Evolutionary conservation across 1,140 invertebrate genomes (phyloP).

Genomic region (Diorhabda carinulata): DNA sequence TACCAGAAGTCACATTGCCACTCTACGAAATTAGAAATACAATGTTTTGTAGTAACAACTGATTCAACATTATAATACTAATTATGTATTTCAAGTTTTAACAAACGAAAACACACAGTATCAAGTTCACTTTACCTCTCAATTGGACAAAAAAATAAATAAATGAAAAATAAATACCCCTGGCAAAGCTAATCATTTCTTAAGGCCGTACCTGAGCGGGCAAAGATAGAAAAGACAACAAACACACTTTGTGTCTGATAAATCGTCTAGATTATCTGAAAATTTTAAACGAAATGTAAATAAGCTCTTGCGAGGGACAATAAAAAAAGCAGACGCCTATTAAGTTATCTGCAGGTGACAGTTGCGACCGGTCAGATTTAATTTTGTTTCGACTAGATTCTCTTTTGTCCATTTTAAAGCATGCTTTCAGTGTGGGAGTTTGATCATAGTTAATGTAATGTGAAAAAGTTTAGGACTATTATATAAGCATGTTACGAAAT

Average conservation of each 20-base stretch:
- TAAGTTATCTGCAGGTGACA: conserved; percentile 17
- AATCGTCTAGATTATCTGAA: conserved; percentile 18
- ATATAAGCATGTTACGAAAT: no score
- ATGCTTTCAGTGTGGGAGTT: background rate
- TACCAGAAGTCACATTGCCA: no score
- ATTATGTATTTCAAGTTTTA: no score
- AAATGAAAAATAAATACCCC: no score
- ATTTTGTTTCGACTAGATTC: conserved; percentile 13
- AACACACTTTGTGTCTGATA: conserved; percentile 12
- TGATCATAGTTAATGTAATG: background rate
- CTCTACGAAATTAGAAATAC: no score
- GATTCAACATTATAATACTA: no score
- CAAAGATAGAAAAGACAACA: background rate
- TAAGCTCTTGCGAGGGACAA: conserved; percentile 16
- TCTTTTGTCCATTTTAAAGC: conserved; percentile 5
- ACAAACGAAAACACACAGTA: no score
- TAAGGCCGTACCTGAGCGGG: no score
- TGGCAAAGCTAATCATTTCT: no score
- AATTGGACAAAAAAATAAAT: no score
- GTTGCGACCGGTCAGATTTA: conserved; percentile 12
- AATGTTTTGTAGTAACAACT: no score
- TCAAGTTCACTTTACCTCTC: no score
- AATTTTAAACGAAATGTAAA: conserved; percentile 22
- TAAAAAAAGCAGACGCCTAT: conserved; percentile 13
- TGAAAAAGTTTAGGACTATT: background rate